phyloP scores from a whole-genome alignment of 1,140 invertebrate species.

The Lysiphlebus fabarum region DNA sequence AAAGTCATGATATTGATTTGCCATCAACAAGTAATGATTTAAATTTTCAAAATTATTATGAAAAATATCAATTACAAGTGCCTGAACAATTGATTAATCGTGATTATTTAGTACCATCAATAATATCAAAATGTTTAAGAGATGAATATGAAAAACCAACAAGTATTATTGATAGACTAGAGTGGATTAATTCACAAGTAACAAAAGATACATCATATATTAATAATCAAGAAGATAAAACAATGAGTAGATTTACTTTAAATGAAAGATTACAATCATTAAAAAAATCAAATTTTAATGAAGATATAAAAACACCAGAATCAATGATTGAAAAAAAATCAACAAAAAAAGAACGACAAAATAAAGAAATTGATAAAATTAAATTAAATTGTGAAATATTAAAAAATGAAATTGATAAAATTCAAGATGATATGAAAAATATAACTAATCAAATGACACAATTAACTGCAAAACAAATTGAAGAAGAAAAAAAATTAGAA shows the following conservation, averaged over 20 bases:
- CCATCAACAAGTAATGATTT: conserved; percentile 28
- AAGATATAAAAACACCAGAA: conserved; percentile 7
- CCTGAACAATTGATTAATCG: conserved; percentile 53
- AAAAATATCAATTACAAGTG: conserved; percentile 53
- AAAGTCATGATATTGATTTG: conserved; percentile 39
- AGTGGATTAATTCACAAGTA: conserved; percentile 38
- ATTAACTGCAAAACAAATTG: conserved; percentile 35
- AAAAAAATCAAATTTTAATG: neutral
- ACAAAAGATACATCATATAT: too few species aligned
- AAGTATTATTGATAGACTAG: conserved; percentile 43
- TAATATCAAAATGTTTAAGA: conserved; percentile 50
- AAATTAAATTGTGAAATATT: conserved; percentile 47
- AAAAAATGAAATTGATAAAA: conserved; percentile 39
- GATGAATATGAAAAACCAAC: conserved; percentile 31
- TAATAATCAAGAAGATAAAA: conserved; percentile 30
- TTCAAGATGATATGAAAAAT: conserved; percentile 47
- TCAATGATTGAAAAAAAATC: neutral
- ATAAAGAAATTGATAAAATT: conserved; percentile 28
- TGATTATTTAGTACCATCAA: conserved; percentile 54
- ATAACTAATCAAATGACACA: conserved; percentile 43
- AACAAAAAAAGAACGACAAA: conserved; percentile 24
- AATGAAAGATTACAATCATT: conserved; percentile 28
- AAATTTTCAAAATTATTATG: conserved; percentile 56
- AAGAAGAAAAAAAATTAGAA: conserved; percentile 51
- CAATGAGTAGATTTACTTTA: conserved; percentile 27